Evolutionary conservation across 1,140 invertebrate genomes (phyloP), one percentile per base, ranked within the genome.

Genomic region (Ditylenchus dipsaci): DNA sequence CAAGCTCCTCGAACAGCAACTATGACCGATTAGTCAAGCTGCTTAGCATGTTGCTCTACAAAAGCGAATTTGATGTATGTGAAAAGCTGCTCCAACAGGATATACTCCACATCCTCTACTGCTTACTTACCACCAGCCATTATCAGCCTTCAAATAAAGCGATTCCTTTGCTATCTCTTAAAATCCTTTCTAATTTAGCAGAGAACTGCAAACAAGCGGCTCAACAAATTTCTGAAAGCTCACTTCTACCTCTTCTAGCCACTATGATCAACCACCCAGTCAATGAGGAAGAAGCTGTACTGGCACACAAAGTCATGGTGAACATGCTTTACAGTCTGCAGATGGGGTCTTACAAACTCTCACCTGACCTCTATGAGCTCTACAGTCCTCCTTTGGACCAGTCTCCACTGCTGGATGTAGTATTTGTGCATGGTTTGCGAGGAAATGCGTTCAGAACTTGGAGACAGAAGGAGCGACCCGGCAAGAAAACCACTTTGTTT

Each of bases 401-500:
- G 8, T 1, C 13, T 15, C 26, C 67, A n/a, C n/a, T 29, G n/a
- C 63, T 69, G 0, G 65, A 61, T 13, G 49, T 70, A 19, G 53
- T 70, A 0, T 69, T 76, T 62, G 63, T 76, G 13, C 74, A 76
- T 45, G 74, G 74, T 21, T 56, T 76, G 13, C 56, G 74, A 1
- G 74, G 74, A 11, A 56, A 23, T 57, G 65, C 63, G 19, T 76
- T 76, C 60, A 45, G 75, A 38, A 76, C 74, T 1, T 76, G 74
- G 74, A 17, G 74, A 27, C 75, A 76, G 62, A 63, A 72, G 43
- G 74, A 76, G 26, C 15, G 27, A 8, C 58, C 58, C 11, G 49
- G 49, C 17, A 23, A 33, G 13, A 66, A 63, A 49, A 75, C 76
- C 17, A 75, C 73, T 17, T 65, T 63, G 27, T 76, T 77, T 61